Evolutionary conservation across 2,797 vertebrate species (phyloP), one percentile per base, ranked within the genome.

Genomic region (Diplodus sargus): DNA sequence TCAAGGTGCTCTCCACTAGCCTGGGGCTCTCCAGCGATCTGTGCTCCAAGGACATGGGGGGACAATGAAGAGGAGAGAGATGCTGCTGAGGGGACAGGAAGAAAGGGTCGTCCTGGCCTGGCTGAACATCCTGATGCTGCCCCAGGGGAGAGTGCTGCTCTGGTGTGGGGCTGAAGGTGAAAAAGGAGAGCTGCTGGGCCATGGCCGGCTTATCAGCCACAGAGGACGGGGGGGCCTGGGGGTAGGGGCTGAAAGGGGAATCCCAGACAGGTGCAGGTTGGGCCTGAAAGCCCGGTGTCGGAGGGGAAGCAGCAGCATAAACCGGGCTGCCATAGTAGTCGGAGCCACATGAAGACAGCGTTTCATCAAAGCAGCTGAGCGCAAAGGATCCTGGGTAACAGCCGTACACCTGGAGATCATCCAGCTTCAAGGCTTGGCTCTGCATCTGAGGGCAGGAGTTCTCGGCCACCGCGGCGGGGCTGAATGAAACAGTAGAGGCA

Each of bases 321-420:
- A 96, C 96, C 4, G 98, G 97, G 74, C 97, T 98, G 87, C 96
- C 95, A 0, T 99, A 99, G 92, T 97, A 98, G 90, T 98, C 97
- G 2, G 97, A 98, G 83, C 97, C 96, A 0, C 97, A 97, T 25
- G 97, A 98, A 3, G 97, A 98, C 83, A 97, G 90, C 9, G 96
- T 97, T 93, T 99, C 98, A 0, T 99, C 98, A 0, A 96, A 89
- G 47, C 96, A 97, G 85, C 93, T 96, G 34, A 95, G 82, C 0
- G 94, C 94, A 67, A 99, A 97, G 20, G 97, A 84, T 30, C 97
- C 97, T 0, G 98, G 96, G 70, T 98, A 99, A 90, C 97, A 99
- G 84, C 97, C 96, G 0, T 97, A 98, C 68, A 98, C 96, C 91
- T 98, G 97, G 89, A 98, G 95, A 87, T 99, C 98, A 81, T 99